Evolutionary conservation across 2,888 invertebrate genomes (phyloP).

Genomic region (Scotopteryx bipunctaria): DNA sequence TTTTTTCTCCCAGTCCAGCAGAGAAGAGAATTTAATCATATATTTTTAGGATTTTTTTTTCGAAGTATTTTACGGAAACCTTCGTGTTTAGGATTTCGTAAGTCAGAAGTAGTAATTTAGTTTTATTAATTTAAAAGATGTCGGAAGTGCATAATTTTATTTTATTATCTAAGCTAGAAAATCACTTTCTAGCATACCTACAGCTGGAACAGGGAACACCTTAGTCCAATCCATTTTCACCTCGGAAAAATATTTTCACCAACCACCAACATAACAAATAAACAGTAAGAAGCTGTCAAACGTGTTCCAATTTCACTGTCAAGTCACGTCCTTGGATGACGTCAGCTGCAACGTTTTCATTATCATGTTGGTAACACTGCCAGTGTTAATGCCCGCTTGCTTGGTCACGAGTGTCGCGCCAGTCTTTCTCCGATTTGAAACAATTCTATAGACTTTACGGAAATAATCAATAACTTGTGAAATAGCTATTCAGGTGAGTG

Average conservation of each 20-base stretch:
- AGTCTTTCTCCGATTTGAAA: slow-evolving; percentile 40
- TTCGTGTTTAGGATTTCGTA: no score
- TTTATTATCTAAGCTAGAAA: no score
- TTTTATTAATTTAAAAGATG: no score
- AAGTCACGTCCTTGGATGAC: slow-evolving; percentile 6
- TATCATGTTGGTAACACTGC: slow-evolving; percentile 64
- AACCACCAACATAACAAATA: slow-evolving; percentile 1
- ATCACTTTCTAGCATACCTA: no score
- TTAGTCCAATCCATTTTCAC: no score
- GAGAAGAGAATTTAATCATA: no score
- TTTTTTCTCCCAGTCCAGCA: no score
- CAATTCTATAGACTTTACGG: slow-evolving; percentile 28
- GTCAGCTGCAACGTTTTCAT: slow-evolving; percentile 36
- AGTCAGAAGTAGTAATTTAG: no score
- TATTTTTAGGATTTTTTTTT: no score
- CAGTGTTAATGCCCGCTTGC: slow-evolving; percentile 76
- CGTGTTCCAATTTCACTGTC: background rate
- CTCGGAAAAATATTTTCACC: background rate
- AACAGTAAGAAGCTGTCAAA: background rate
- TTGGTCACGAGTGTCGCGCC: slow-evolving; percentile 70
- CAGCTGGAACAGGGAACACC: no score
- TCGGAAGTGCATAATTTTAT: no score
- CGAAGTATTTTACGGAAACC: no score
- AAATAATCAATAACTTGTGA: slow-evolving; percentile 41
- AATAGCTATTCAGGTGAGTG: slow-evolving; percentile 39